Evolutionary conservation across 92 coral and sea anemone species (phyloP), one percentile per base, ranked within the genome.

Genomic region (Nematostella vectensis): DNA sequence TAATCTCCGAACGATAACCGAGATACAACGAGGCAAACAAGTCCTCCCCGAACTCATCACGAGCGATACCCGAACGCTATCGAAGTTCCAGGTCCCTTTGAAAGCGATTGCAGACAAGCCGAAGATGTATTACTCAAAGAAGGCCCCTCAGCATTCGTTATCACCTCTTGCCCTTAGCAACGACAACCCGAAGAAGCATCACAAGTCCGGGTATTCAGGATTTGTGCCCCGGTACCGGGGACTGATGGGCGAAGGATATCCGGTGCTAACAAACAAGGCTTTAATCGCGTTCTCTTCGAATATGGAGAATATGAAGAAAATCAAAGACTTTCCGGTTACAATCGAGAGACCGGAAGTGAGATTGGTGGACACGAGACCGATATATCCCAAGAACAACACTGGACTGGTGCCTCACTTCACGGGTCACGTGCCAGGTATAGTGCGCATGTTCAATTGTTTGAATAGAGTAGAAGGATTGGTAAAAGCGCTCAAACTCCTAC

Each of bases 321-420:
- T 89, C 22, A 67, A 74, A 28, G 85, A 74, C 8, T 75, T 71
- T 24, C 95, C 97, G 0, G 95, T 89, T n/a, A 58, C 62, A 2
- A 85, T 89, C n/a, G 59, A 60, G 27, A 75, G 97, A 12, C 83
- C 94, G 29, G 70, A 39, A 25, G 31, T 78, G 29, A 74, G 61
- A 58, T 59, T 83, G 25, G 77, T 70, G 15, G 88, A 85, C 70
- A 78, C 87, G 48, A 85, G 80, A 43, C 95, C 97, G 29, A 68
- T 89, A 36, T 85, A 89, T 59, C 68, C 52, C 42, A 48, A 61
- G 58, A 74, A 78, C 44, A 83, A 54, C 18, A 57, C 78, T 2
- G 97, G 97, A 1, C 75, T 86, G 58, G 97, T 89, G 22, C 97
- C 97, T 11, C 97, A 89, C 58, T 89, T 82, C 71, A 89, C 97